These are phyloP conservation scores for Papilio demoleus DNA, from an alignment of 2,888 invertebrate genomes.

Conservation along the genomic window DNA sequence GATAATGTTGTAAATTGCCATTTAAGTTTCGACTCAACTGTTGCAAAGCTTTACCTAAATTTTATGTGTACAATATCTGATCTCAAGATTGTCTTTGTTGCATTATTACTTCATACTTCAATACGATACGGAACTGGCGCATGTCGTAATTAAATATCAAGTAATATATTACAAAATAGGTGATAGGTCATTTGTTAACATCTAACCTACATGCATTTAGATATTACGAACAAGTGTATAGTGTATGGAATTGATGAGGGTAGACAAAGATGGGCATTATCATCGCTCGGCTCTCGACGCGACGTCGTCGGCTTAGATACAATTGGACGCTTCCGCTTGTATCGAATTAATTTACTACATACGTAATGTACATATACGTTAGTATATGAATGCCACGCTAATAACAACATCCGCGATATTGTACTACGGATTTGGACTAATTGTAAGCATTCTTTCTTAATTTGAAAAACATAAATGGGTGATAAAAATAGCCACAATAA, in stretches of 20 bases:
- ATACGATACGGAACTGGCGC: not conserved
- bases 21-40: not conserved
- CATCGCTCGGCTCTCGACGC: slow-evolving; percentile 44
- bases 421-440: slow-evolving; percentile 23
- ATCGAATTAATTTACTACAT: slow-evolving; percentile 65
- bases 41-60: not conserved
- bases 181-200: not conserved
- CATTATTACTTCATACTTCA: too few species aligned
- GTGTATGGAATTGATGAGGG: slow-evolving; percentile 49
- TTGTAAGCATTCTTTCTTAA: slow-evolving; percentile 24
- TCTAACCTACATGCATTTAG: not conserved
- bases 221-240: slow-evolving; percentile 11
- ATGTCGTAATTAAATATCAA: slow-evolving; percentile 6
- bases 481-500: not conserved
- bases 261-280: slow-evolving; percentile 55
- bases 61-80: not conserved
- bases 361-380: slow-evolving; percentile 47
- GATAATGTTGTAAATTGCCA: not conserved
- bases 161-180: not conserved
- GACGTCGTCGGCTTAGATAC: slow-evolving; percentile 59
- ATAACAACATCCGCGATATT: slow-evolving; percentile 42
- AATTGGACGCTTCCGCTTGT: slow-evolving; percentile 75
- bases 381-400: slow-evolving; percentile 40
- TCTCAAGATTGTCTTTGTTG: not conserved
- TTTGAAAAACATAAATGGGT: slow-evolving; percentile 1